Conservation (phyloP, 1,140 invertebrate genomes). For the Bombus polaris region DNA sequence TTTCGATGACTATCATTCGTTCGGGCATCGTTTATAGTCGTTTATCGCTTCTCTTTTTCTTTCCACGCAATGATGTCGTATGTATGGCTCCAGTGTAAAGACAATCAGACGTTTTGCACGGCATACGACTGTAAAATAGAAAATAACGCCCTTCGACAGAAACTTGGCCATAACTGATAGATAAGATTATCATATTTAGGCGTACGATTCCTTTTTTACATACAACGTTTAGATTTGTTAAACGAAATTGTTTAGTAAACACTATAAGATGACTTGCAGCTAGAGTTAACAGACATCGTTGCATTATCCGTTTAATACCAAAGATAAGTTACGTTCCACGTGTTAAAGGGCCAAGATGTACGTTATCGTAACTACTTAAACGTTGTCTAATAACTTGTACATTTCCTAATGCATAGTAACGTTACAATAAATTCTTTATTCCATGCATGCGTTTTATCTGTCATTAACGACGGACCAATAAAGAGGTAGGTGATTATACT, state of each 20-base stretch:
- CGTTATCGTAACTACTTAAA: conserved; percentile 54
- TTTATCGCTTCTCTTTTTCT: conserved; percentile 32
- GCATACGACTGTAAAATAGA: conserved; percentile 19
- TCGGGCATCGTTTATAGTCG: conserved; percentile 24
- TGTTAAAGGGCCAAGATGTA: conserved; percentile 53
- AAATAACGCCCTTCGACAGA: conserved; percentile 5
- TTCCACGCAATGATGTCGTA: conserved; percentile 23
- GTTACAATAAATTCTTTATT: conserved; percentile 71
- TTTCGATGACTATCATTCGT: conserved; percentile 33
- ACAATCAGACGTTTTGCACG: conserved; percentile 52
- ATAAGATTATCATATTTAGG: conserved; percentile 17
- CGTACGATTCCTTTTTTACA: background rate
- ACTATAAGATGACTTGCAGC: background rate
- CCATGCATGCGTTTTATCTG: conserved; percentile 42
- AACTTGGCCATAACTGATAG: conserved; percentile 27
- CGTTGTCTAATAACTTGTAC: conserved; percentile 60
- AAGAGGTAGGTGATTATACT: conserved; percentile 24
- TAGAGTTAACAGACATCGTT: conserved; percentile 18
- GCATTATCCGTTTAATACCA: conserved; percentile 61
- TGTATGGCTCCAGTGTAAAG: conserved; percentile 42
- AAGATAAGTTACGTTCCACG: conserved; percentile 58
- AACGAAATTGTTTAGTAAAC: conserved; percentile 14
- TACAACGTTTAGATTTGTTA: background rate
- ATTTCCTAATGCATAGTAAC: conserved; percentile 59
- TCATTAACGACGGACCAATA: background rate